Evolutionary conservation across 2,888 invertebrate species (phyloP), one percentile per base, ranked within the genome.

Genomic region (Pseudoips prasinana): DNA sequence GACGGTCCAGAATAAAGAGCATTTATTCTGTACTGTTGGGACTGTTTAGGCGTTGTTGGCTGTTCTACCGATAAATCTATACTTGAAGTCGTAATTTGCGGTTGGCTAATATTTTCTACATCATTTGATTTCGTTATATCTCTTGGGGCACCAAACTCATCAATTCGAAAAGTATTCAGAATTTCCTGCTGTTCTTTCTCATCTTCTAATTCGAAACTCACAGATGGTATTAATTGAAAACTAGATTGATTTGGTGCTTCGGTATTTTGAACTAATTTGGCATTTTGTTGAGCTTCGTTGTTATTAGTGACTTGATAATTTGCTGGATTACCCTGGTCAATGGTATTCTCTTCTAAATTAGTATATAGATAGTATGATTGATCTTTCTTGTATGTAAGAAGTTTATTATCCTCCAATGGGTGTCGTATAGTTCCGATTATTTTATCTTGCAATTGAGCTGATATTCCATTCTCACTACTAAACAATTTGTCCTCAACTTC

Each of bases 371-470:
- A 81, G 40, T 84, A 88, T 1, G 83, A 77, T 48, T 85, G 77
- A 46, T 87, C 79, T 46, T 84, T 86, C 39, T 85, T 74, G 45
- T 86, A 86, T 2, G 81, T 78, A 5, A 87, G 65, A 7, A 76
- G 39, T 54, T 87, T 86, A 40, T 83, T 75, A 22, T 73, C 66
- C 46, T 84, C 73, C 26, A 60, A 46, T 7, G 86, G 88, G 62
- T 86, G 82, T n/a, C 73, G 61, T 42, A 88, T 67, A n/a, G 74
- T 76, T 6, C 88, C 85, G 8, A 77, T 59, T 30, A 86, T 84
- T 60, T 81, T 83, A 41, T 88, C 87, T 47, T 76, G 71, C 38
- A 87, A 33, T 20, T 83, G 83, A 23, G 86, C 86, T 20, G 83
- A 74, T 63, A 88, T 83, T 2, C 79, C 81, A 45, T 76, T 71